Conservation (phyloP, 2,797 vertebrate genomes). For the Syndactyla subalaris region DNA sequence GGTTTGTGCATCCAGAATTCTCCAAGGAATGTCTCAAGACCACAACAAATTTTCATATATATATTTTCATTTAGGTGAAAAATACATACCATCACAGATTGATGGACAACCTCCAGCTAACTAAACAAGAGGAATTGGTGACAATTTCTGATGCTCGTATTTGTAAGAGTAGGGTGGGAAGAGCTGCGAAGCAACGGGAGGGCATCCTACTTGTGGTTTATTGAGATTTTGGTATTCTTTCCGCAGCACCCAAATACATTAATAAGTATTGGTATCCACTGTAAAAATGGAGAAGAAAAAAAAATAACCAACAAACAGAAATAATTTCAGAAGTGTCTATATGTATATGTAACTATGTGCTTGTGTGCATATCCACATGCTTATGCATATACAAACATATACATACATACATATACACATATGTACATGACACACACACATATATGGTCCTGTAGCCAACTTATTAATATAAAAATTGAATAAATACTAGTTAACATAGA, state of each 20-base stretch:
- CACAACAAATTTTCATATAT: neutral
- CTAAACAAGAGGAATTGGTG: neutral
- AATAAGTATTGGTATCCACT: neutral
- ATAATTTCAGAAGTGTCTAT: neutral
- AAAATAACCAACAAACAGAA: neutral
- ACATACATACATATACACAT: neutral
- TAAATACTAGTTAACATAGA: neutral
- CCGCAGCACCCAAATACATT: neutral
- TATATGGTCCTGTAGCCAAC: neutral
- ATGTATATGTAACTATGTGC: neutral
- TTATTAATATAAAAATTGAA: neutral
- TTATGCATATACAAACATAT: neutral
- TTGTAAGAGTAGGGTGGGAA: neutral
- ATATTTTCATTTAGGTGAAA: neutral
- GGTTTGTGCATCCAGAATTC: neutral
- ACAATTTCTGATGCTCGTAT: neutral
- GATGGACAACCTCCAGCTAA: neutral
- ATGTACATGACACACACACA: neutral
- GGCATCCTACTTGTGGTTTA: neutral
- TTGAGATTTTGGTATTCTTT: neutral
- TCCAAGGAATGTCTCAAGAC: neutral
- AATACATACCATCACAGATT: neutral
- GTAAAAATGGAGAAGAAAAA: neutral
- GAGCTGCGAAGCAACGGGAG: neutral
- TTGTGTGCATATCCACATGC: neutral